phyloP scores from a whole-genome alignment of 92 coral and sea anemone species.

The Meandrina meandrites region DNA sequence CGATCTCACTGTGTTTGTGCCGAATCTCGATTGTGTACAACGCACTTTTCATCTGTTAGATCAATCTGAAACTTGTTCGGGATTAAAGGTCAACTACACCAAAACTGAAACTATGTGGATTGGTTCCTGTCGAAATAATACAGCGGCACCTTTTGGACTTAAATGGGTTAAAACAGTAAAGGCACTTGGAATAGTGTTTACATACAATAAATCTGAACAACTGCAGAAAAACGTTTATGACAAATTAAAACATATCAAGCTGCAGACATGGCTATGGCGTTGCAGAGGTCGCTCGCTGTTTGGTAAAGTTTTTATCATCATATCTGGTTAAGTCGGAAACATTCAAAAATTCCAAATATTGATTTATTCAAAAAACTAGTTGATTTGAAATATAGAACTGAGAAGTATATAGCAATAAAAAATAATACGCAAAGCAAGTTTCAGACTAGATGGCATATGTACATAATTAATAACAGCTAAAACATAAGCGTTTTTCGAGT shows the following conservation, averaged over 20 bases:
- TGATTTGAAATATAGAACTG: too few species aligned
- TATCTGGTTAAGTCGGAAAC: too few species aligned
- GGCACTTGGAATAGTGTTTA: conserved; percentile 22
- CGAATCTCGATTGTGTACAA: background rate
- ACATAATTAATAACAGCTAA: too few species aligned
- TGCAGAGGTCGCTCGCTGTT: conserved; percentile 12
- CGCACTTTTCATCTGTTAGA: background rate
- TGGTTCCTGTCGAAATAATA: conserved; percentile 14
- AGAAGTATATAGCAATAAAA: too few species aligned
- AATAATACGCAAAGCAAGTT: too few species aligned
- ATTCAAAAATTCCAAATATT: too few species aligned
- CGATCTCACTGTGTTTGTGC: conserved; percentile 1
- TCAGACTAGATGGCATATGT: too few species aligned
- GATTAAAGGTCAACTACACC: background rate
- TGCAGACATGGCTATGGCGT: conserved; percentile 2
- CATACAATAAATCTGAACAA: conserved; percentile 1
- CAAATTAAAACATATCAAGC: conserved; percentile 19
- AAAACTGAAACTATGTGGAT: conserved; percentile 39
- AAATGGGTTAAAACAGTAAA: conserved; percentile 17
- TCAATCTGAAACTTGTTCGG: background rate
- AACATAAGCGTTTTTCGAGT: too few species aligned
- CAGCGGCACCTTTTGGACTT: conserved; percentile 11
- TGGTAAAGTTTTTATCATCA: background rate
- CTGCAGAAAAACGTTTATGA: conserved; percentile 19
- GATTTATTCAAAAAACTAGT: too few species aligned